These are phyloP conservation scores for Copidosoma aretas DNA, from an alignment of 2,888 invertebrate genomes.

Conservation along the genomic window DNA sequence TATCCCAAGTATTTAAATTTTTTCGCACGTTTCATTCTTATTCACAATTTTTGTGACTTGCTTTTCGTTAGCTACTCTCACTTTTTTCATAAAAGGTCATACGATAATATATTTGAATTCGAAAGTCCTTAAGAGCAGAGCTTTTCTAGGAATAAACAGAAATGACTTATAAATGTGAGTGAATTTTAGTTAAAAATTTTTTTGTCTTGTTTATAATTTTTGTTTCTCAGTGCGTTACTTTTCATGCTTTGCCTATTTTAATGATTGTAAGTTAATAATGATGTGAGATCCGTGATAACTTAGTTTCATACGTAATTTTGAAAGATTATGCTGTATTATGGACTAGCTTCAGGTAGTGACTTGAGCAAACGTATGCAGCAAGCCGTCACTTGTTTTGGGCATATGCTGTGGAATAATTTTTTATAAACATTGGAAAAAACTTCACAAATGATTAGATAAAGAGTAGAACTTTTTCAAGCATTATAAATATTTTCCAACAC, in stretches of 20 bases:
- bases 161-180: slow-evolving; percentile 10
- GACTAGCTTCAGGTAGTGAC: slow-evolving; percentile 54
- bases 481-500: neutral
- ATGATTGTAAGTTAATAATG: slow-evolving; percentile 45
- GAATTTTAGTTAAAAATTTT: slow-evolving; percentile 7
- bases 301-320: slow-evolving; percentile 38
- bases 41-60: slow-evolving; percentile 24
- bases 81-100: slow-evolving; percentile 15
- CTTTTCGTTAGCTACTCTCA: slow-evolving; percentile 17
- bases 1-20: slow-evolving; percentile 27
- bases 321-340: slow-evolving; percentile 51
- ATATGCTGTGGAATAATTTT: slow-evolving; percentile 49
- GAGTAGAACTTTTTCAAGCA: too few species aligned
- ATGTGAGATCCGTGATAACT: slow-evolving; percentile 49
- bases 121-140: slow-evolving; percentile 32
- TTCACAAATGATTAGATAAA: too few species aligned
- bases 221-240: slow-evolving; percentile 11
- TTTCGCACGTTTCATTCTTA: slow-evolving; percentile 24
- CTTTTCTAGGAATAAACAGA: slow-evolving; percentile 25
- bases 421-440: neutral
- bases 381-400: slow-evolving; percentile 47
- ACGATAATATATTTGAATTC: slow-evolving; percentile 24
- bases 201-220: slow-evolving; percentile 19
- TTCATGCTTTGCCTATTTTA: slow-evolving; percentile 30
- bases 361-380: slow-evolving; percentile 46